A percentile compares a stretch with the other conserved stretches of the same genome.
phyloP scores from a whole-genome alignment of 2,113 vertebrate species.

The Larimichthys polyactis region DNA sequence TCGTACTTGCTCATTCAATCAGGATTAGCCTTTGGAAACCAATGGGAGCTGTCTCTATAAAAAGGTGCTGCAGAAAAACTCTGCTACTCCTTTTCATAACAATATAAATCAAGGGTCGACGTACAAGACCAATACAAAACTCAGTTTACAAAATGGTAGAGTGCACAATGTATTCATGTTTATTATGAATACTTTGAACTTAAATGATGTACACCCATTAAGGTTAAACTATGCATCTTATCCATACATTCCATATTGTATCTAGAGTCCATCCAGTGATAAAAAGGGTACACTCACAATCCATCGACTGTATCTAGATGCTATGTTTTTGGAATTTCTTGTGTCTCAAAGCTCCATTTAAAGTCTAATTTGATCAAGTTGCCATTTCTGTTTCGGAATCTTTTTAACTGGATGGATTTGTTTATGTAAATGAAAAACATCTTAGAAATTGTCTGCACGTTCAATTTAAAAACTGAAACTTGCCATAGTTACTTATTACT shows the following conservation, averaged over 20 bases:
- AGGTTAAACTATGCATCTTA: too few relatives aligned
- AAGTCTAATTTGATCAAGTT: conserved; percentile 24
- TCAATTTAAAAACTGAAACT: conserved; percentile 18
- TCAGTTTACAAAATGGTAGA: too few relatives aligned
- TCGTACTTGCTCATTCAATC: conserved; percentile 37
- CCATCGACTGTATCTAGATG: neutral
- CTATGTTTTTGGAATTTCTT: neutral
- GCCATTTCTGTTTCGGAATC: conserved; percentile 8
- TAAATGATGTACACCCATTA: too few relatives aligned
- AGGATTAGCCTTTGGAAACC: conserved; percentile 42
- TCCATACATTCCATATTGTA: neutral
- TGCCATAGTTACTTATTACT: conserved; percentile 8
- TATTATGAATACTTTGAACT: too few relatives aligned
- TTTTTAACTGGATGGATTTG: conserved; percentile 30
- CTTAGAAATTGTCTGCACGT: neutral
- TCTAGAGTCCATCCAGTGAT: neutral
- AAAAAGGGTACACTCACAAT: neutral
- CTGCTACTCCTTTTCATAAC: neutral
- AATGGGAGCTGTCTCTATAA: conserved; percentile 4
- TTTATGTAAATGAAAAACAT: conserved; percentile 5
- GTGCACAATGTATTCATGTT: too few relatives aligned
- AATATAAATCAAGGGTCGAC: neutral
- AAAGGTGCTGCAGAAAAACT: conserved; percentile 13
- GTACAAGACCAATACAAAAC: conserved; percentile 2
- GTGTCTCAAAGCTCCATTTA: conserved; percentile 1